Evolutionary conservation across 2,888 invertebrate genomes (phyloP).

Genomic region (Phasia obesa): DNA sequence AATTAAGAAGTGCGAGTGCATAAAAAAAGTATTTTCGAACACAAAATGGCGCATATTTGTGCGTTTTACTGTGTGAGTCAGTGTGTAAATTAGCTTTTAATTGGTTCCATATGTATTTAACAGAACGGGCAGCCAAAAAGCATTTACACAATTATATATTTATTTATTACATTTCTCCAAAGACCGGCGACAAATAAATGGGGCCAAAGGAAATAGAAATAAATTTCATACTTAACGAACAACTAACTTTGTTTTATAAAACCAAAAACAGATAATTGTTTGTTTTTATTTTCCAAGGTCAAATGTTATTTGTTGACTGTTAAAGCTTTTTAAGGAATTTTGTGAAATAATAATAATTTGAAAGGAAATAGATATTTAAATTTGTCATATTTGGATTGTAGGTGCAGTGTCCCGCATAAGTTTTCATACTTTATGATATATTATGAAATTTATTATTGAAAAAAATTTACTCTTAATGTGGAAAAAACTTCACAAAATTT

Average conservation of each 20-base stretch:
- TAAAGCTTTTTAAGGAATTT: slow-evolving; percentile 52
- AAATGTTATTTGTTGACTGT: slow-evolving; percentile 53
- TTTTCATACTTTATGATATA: too few relatives aligned
- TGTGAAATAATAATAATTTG: slow-evolving; percentile 30
- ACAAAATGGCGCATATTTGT: too few relatives aligned
- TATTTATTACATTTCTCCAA: slow-evolving; percentile 47
- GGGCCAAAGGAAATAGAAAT: slow-evolving; percentile 66
- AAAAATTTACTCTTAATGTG: too few relatives aligned
- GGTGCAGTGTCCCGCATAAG: not conserved
- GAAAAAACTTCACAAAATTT: too few relatives aligned
- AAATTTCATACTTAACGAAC: slow-evolving; percentile 25
- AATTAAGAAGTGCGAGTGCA: too few relatives aligned
- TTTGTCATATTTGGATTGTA: slow-evolving; percentile 17
- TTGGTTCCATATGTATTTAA: not conserved
- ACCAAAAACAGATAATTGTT: slow-evolving; percentile 9
- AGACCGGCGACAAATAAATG: slow-evolving; percentile 68
- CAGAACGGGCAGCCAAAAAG: slow-evolving; percentile 46
- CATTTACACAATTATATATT: slow-evolving; percentile 42
- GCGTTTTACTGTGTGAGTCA: too few relatives aligned
- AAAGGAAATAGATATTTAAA: slow-evolving; percentile 45
- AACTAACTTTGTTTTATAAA: slow-evolving; percentile 33
- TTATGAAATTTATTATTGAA: too few relatives aligned
- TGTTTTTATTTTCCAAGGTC: slow-evolving; percentile 64
- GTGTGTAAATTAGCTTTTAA: too few relatives aligned
- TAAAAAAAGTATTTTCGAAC: too few relatives aligned